Conservation (phyloP, 1,140 invertebrate genomes). For the Matsumurasca onukii region DNA sequence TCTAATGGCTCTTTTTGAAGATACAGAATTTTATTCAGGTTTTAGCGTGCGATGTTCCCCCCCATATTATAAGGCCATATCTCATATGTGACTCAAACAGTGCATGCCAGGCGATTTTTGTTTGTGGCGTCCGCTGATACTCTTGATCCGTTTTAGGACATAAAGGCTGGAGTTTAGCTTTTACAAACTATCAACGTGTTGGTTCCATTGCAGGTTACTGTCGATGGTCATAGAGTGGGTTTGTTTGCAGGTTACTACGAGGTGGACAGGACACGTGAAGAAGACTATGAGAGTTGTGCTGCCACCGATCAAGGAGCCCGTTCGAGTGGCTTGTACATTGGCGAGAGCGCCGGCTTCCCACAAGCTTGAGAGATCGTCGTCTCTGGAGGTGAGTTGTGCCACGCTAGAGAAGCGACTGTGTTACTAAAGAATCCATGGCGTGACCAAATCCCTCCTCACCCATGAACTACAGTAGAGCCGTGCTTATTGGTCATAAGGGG, state of each 20-base stretch:
- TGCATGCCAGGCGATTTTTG: too few species aligned
- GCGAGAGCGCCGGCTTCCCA: constrained; percentile 70
- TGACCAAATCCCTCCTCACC: neutral
- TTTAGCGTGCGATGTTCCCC: too few species aligned
- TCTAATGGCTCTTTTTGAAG: too few species aligned
- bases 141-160: too few species aligned
- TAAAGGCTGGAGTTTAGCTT: too few species aligned
- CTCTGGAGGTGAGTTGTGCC: constrained; percentile 51
- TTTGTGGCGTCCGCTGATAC: too few species aligned
- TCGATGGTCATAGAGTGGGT: too few species aligned
- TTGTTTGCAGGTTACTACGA: constrained; percentile 70
- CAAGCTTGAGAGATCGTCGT: constrained; percentile 65
- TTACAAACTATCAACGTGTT: too few species aligned
- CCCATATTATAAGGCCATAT: too few species aligned
- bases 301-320: constrained; percentile 67
- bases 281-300: constrained; percentile 74
- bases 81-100: too few species aligned
- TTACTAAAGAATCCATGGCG: neutral
- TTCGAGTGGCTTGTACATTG: constrained; percentile 66
- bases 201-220: too few species aligned
- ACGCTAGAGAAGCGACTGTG: neutral
- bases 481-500: constrained; percentile 38
- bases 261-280: constrained; percentile 74
- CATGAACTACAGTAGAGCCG: constrained; percentile 7
- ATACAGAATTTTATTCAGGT: too few species aligned